Percentiles rank a stretch among this genome's conserved stretches.
These are phyloP conservation scores for Nasonia giraulti DNA, from an alignment of 1,140 invertebrate genomes.

Conservation along the genomic window DNA sequence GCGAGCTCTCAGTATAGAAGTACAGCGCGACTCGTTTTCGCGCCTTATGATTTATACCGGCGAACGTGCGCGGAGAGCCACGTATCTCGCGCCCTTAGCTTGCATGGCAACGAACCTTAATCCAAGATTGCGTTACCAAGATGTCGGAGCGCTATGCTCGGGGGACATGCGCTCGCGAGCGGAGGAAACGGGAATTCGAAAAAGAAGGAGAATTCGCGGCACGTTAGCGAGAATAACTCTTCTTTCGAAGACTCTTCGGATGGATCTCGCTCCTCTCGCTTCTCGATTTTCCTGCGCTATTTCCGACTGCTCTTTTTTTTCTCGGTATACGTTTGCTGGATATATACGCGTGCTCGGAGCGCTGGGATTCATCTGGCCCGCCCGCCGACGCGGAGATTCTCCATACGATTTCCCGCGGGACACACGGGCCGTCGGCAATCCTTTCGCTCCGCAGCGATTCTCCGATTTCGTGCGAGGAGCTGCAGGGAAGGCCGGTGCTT, in stretches of 20 bases:
- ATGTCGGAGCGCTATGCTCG: conserved; percentile 10
- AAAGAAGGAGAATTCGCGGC: conserved; percentile 26
- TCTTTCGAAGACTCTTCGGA: conserved; percentile 16
- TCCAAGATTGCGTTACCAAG: conserved; percentile 45
- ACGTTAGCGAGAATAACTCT: conserved; percentile 39
- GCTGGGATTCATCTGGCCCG: neutral
- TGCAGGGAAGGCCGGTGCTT: neutral
- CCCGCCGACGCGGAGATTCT: conserved; percentile 1
- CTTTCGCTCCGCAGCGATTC: conserved; percentile 10
- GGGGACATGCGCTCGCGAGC: neutral
- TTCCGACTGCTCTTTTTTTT: conserved; percentile 11
- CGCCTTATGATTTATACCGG: conserved; percentile 42
- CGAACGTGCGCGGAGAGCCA: conserved; percentile 14
- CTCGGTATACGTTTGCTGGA: neutral
- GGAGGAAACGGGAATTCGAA: neutral
- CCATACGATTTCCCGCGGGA: conserved; percentile 49
- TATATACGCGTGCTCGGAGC: neutral
- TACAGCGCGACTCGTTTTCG: neutral
- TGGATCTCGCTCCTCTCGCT: neutral
- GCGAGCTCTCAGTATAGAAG: neutral
- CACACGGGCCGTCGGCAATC: neutral
- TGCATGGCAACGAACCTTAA: conserved; percentile 42
- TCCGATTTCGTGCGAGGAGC: conserved; percentile 18
- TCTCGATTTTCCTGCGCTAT: neutral
- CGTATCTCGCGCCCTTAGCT: neutral